Conservation (phyloP, 92 coral and sea anemone genomes). For the Porites rus region DNA sequence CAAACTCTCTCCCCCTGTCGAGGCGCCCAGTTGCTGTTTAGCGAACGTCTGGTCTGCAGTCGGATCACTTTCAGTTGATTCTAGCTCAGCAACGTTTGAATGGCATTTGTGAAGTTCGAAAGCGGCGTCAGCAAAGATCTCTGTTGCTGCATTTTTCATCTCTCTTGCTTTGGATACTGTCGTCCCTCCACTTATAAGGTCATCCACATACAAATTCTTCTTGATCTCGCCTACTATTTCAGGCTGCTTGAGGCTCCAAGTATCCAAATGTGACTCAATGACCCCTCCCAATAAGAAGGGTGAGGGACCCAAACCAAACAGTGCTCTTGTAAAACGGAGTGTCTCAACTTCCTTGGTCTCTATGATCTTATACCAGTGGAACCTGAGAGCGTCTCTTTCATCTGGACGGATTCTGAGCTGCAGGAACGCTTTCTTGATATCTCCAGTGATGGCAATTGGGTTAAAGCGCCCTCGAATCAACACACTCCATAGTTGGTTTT, state of each 20-base stretch:
- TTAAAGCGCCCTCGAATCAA: not conserved
- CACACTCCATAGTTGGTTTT: too few species aligned
- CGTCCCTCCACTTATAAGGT: not conserved
- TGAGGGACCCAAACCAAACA: not conserved
- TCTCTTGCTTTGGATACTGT: too few species aligned
- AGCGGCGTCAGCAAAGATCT: too few species aligned
- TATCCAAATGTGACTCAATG: not conserved
- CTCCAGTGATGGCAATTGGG: conserved; percentile 1
- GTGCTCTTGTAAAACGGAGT: conserved; percentile 4
- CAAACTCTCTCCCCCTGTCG: not conserved
- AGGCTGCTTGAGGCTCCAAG: not conserved
- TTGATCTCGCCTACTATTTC: not conserved
- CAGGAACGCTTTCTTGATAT: conserved; percentile 3
- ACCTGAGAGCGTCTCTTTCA: conserved; percentile 6
- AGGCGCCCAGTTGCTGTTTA: too few species aligned
- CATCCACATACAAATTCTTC: not conserved
- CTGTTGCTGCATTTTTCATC: too few species aligned
- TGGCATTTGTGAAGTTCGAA: not conserved
- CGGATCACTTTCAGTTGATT: too few species aligned
- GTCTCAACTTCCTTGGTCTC: not conserved
- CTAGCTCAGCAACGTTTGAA: not conserved
- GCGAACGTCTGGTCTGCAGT: too few species aligned
- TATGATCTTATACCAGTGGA: not conserved
- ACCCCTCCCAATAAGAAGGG: not conserved
- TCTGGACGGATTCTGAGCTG: not conserved